A percentile compares a stretch with the other conserved stretches of the same genome.
Conservation (phyloP, 2,888 invertebrate genomes). For the Napeogenes inachia region DNA sequence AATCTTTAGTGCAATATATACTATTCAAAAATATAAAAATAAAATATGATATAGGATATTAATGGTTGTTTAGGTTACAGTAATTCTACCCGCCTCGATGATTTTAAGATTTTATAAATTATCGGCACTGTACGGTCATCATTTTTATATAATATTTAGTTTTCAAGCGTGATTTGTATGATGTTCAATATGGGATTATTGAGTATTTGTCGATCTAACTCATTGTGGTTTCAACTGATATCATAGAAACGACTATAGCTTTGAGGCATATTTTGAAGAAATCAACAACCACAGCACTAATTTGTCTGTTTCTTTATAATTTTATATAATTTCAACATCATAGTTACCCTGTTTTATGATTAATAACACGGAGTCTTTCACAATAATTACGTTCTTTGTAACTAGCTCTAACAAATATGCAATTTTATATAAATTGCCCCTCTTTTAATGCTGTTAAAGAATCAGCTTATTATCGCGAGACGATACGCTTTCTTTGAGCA, state of each 20-base stretch:
- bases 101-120: too few relatives aligned
- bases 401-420: conserved; percentile 37
- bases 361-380: conserved; percentile 33
- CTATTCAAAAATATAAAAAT: background rate
- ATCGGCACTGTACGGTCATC: too few relatives aligned
- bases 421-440: conserved; percentile 31
- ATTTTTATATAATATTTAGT: too few relatives aligned
- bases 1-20: background rate
- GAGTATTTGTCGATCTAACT: too few relatives aligned
- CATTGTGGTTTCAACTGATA: too few relatives aligned
- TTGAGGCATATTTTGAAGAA: too few relatives aligned
- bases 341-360: conserved; percentile 32
- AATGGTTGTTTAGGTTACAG: too few relatives aligned
- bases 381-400: conserved; percentile 40
- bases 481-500: conserved; percentile 23
- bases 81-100: too few relatives aligned
- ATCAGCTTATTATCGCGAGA: conserved; percentile 27
- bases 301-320: background rate
- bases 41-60: too few relatives aligned
- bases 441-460: conserved; percentile 26
- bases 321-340: background rate
- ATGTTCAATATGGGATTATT: too few relatives aligned
- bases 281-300: conserved; percentile 10
- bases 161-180: too few relatives aligned
- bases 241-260: too few relatives aligned